Evolutionary conservation across 1,140 invertebrate genomes (phyloP), one percentile per base, ranked within the genome.

Genomic region (Venturia canescens): DNA sequence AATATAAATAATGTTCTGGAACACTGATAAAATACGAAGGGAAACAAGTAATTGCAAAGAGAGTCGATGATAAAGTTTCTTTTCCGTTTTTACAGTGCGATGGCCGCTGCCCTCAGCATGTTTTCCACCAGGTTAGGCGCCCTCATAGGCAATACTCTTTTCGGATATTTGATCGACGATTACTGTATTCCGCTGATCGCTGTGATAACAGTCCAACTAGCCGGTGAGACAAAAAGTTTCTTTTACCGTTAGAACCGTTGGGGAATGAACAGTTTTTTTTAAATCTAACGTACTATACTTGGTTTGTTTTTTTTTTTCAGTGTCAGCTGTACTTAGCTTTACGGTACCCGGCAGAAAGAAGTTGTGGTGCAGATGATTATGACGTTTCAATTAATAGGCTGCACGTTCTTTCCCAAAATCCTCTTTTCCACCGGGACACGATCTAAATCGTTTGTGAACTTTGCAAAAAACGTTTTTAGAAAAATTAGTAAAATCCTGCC

Each of bases 131-230:
- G 89, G 23, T 21, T 87, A 15, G 89, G 89, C 34, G 87, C 86
- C 3, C 80, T 89, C 1, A 18, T 86, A 16, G 89, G 83, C 9
- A 90, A 89, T 80, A 78, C 86, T 0, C 38, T 88, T 29, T 89
- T 90, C 72, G 88, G 88, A 27, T 87, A 87, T 57, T 80, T 90
- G 16, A 87, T 90, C 38, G 88, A 90, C 78, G 63, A 85, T 3
- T 83, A 88, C 63, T 90, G 89, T 63, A 23, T 84, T 11, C 53
- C 86, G 7, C 83, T 88, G 3, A 86, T 89, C 18, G 31, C 84
- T 13, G 48, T 87, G 7, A 84, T 89, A 76, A 83, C 87, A 15
- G 74, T 75, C 21, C 67, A 87, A 75, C 70, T 89, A 23, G 82
- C 86, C 48, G 80, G 89, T 90, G 84, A 83, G 80, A 57, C 60